Conservation (phyloP, 2,113 vertebrate genomes). For the Calyptomena viridis region DNA sequence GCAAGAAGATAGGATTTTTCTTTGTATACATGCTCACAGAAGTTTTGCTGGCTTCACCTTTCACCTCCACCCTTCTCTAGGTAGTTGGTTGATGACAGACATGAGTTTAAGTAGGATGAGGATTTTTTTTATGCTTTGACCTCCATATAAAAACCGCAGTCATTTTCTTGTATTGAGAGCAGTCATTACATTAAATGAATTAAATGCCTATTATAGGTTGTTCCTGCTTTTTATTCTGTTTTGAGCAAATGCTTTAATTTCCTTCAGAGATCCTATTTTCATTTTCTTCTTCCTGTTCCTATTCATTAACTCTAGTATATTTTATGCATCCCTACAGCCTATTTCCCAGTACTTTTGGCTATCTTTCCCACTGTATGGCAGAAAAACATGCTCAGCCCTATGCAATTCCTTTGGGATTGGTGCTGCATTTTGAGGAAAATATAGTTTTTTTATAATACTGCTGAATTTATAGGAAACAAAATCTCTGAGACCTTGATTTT, state of each 20-base stretch:
- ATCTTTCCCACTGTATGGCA: neutral
- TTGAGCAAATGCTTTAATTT: conserved; percentile 12
- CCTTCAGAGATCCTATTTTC: neutral
- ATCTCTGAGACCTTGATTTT: neutral
- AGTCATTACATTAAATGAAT: neutral
- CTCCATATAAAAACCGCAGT: neutral
- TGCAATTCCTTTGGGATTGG: neutral
- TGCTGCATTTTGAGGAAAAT: neutral
- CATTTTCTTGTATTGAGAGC: neutral
- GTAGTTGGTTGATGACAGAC: neutral
- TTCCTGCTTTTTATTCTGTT: neutral
- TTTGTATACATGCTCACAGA: neutral
- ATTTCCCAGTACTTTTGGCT: neutral
- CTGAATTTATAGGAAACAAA: neutral
- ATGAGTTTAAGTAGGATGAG: neutral
- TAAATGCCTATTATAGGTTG: neutral
- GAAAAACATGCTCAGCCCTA: neutral
- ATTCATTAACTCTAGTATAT: neutral
- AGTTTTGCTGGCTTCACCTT: neutral
- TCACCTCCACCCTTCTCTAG: neutral
- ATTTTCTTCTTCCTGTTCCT: neutral
- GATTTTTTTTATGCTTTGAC: neutral
- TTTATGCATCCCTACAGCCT: neutral
- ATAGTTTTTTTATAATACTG: neutral
- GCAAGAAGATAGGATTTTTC: neutral